Evolutionary conservation across 92 coral and sea anemone species (phyloP).

Genomic region (Bergia puertoricense): DNA sequence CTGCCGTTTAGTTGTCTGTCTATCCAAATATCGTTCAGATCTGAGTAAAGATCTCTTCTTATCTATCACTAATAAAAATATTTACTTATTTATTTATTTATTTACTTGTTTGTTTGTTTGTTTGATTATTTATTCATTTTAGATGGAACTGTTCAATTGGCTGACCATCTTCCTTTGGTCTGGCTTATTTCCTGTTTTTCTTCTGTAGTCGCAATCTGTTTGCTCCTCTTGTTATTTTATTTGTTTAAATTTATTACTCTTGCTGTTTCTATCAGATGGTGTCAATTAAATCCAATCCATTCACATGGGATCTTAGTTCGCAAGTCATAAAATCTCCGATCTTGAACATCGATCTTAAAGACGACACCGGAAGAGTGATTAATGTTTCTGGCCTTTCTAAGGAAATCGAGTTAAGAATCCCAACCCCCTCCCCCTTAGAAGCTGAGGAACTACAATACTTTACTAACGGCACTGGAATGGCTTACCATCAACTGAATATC

Average conservation of each 20-base stretch:
- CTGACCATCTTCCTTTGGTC: no score
- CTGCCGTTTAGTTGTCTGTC: no score
- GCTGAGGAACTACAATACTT: conserved; percentile 26
- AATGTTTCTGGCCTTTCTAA: conserved; percentile 68
- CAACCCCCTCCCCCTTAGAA: conserved; percentile 29
- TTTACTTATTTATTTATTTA: no score
- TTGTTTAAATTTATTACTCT: neutral
- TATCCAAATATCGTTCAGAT: no score
- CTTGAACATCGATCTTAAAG: conserved; percentile 75
- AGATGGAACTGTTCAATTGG: no score
- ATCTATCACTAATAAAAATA: no score
- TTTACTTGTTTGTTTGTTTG: no score
- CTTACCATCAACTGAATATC: conserved; percentile 66
- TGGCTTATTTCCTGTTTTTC: no score
- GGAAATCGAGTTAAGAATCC: conserved; percentile 70
- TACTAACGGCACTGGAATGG: conserved; percentile 54
- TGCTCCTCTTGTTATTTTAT: neutral
- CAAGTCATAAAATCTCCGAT: conserved; percentile 70
- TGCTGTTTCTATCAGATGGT: conserved; percentile 60
- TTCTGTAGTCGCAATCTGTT: neutral
- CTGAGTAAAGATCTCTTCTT: no score
- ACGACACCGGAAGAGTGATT: conserved; percentile 57
- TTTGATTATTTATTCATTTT: no score
- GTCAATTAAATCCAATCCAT: conserved; percentile 75
- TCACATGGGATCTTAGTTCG: conserved; percentile 86